These are phyloP conservation scores for Drosophila nigromelanica DNA, from an alignment of 1,140 invertebrate species.

Conservation along the genomic window DNA sequence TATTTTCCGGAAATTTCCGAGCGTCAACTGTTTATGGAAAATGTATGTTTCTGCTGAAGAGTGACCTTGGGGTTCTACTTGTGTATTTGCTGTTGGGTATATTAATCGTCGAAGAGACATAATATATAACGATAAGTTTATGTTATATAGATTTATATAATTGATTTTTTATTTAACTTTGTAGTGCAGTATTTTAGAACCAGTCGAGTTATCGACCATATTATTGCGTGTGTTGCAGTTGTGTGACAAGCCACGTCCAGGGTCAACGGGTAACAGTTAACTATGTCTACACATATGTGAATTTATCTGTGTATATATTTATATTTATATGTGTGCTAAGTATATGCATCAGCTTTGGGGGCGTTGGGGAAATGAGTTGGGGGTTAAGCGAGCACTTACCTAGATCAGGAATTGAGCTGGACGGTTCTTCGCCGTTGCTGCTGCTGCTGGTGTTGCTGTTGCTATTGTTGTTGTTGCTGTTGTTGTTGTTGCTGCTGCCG, in stretches of 20 bases:
- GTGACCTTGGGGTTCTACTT: no score
- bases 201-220: slow-evolving; percentile 13
- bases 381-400: slow-evolving; percentile 86
- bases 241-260: slow-evolving; percentile 61
- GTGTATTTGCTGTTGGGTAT: no score
- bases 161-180: background rate
- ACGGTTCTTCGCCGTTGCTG: slow-evolving; percentile 88
- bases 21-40: no score
- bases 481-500: slow-evolving; percentile 18
- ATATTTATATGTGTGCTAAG: background rate
- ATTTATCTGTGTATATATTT: background rate
- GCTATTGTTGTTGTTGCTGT: slow-evolving; percentile 24
- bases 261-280: slow-evolving; percentile 68
- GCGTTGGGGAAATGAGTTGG: slow-evolving; percentile 4
- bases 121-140: no score
- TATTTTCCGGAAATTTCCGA: no score
- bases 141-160: no score
- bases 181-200: slow-evolving; percentile 21
- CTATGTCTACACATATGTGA: background rate
- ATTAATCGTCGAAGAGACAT: no score
- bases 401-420: slow-evolving; percentile 93
- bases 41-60: no score
- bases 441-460: slow-evolving; percentile 19
- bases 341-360: slow-evolving; percentile 3
- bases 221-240: slow-evolving; percentile 16